A percentile compares a stretch with the other conserved stretches of the same genome.
phyloP scores from a whole-genome alignment of 2,113 vertebrate species.

The Pandion haliaetus region DNA sequence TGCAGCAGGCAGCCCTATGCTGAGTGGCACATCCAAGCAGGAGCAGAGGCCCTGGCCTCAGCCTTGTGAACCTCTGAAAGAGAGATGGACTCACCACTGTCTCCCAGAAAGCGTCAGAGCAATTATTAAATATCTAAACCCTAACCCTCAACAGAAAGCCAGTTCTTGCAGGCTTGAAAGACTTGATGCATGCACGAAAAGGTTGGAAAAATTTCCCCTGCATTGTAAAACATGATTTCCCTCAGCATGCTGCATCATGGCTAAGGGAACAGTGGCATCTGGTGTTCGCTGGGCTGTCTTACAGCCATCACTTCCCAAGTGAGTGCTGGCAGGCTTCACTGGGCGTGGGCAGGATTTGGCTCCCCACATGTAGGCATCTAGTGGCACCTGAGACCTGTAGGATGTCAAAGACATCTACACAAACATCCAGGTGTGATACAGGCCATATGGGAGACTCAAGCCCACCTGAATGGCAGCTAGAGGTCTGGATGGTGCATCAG shows the following conservation, averaged over 20 bases:
- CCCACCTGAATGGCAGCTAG: not conserved
- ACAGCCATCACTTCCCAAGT: not conserved
- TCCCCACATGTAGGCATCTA: too few relatives aligned
- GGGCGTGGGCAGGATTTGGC: fast-evolving
- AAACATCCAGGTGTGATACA: fast-evolving
- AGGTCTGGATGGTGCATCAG: not conserved
- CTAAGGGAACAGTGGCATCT: constrained; percentile 70
- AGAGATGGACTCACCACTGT: not conserved
- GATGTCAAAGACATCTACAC: not conserved
- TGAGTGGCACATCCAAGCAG: not conserved
- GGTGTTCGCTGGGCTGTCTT: not conserved
- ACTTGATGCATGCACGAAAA: not conserved
- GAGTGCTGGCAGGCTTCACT: not conserved
- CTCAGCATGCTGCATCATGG: not conserved
- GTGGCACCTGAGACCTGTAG: not conserved
- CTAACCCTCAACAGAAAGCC: not conserved
- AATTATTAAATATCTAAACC: not conserved
- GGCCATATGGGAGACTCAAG: not conserved
- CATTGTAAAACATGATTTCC: not conserved
- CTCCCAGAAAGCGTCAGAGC: not conserved
- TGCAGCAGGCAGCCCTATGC: not conserved
- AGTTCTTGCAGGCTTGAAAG: not conserved
- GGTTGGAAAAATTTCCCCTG: not conserved
- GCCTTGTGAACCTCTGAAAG: not conserved
- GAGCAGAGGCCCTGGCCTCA: not conserved